Evolutionary conservation across 2,113 vertebrate species (phyloP).

Genomic region (Myiozetetes cayanensis): DNA sequence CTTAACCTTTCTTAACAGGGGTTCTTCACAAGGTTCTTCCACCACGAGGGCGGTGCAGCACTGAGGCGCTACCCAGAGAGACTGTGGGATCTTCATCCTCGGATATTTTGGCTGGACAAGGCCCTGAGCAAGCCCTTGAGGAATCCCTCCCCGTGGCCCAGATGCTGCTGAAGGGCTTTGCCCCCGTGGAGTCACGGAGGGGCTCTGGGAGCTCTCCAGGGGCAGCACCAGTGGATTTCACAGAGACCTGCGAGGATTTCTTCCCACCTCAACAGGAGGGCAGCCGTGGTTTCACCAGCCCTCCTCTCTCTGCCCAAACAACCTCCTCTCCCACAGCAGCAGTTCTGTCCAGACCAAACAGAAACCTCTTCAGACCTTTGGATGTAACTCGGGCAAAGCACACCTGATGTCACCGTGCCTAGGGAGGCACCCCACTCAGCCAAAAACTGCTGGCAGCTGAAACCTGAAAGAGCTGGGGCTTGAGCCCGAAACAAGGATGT

Average conservation of each 20-base stretch:
- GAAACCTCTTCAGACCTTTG: neutral
- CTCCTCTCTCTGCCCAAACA: neutral
- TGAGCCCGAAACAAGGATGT: neutral
- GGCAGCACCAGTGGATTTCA: neutral
- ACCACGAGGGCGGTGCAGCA: neutral
- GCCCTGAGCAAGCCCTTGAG: neutral
- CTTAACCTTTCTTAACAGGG: neutral
- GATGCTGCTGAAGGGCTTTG: neutral
- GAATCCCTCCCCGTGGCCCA: accelerated
- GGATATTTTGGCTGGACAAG: neutral
- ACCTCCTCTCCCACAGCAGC: no score
- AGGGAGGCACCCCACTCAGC: neutral
- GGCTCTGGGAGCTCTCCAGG: neutral
- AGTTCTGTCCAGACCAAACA: neutral
- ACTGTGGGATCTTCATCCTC: neutral
- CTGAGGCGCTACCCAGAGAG: neutral
- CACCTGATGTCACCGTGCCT: neutral
- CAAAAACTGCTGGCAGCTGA: neutral
- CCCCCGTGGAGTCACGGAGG: neutral
- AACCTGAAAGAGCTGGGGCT: neutral
- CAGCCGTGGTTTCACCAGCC: neutral
- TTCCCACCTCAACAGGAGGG: neutral
- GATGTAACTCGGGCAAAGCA: neutral
- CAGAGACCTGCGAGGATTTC: neutral
- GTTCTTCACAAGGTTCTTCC: neutral